Evolutionary conservation across 2,113 vertebrate species (phyloP), one percentile per base, ranked within the genome.

Genomic region (Lampris megalopsis): DNA sequence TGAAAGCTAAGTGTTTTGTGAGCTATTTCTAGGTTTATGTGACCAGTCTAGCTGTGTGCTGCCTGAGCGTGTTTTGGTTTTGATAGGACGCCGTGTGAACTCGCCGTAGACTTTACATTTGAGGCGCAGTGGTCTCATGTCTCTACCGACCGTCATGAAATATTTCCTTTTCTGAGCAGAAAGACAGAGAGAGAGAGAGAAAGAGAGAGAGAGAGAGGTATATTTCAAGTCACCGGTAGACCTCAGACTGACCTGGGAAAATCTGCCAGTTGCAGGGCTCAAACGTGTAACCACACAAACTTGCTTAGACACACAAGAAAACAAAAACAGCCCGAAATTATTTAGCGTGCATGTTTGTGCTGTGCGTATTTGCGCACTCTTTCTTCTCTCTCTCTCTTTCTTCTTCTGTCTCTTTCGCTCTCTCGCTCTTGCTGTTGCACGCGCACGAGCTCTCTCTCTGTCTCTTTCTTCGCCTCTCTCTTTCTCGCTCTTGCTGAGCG

Each of bases 211-310:
- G 36, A 1, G 38, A 61, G 57, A 56, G 81, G 70, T 73, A 82
- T 76, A 86, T 91, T 83, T 89, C 61, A 86, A 84, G 67, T 89
- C 70, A 79, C 49, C 68, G 41, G 61, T 64, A 74, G 82, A 89
- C 87, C 86, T 85, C 80, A 86, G 63, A 40, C 70, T 91, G 89
- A 92, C 90, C 90, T 84, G 78, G 74, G 82, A 64, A 77, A 85
- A 43, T 73, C 77, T 75, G 76, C 69, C 73, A 73, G 61, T 71
- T 63, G 59, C 79, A 80, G 68, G 79, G 70, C 72, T 81, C 48
- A 75, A 71, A 77, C 74, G 82, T 75, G 75, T 62, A 86, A 71
- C 87, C 63, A 71, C 65, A n/a, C n/a, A 74, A 74, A 85, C 74
- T 69, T 68, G 63, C 45, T 50, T 53, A 6, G 59, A 70, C 64